Base-by-base conservation (phyloP, 2,113 vertebrate genomes). In the Zosterops pallidus region DNA sequence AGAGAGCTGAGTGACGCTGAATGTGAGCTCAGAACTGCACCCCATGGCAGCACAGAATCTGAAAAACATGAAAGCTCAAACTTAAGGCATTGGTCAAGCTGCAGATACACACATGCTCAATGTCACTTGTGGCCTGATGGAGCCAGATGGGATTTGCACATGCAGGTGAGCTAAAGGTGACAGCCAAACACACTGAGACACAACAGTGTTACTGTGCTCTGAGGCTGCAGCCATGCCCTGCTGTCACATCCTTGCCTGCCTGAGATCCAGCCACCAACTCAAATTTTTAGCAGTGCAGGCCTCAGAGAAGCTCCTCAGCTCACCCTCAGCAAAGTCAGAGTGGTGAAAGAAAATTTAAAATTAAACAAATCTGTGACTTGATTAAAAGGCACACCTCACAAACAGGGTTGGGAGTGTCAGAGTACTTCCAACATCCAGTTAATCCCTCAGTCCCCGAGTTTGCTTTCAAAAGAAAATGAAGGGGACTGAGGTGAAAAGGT, bases 281-380 rank as follows among this genome's bases (percentile, higher is more conserved):
- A 31, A 46, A 21, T 41, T 83, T 64, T 63, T 9, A 46, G 56
- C 35, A 47, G 55, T 13, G 9, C 6, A 23, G 37, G 28, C 28
- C 47, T 55, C 18, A 3, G 47, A 41, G 17, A 44, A 9, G 37
- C 35, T 9, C 17, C 0, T 0, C 47, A 60, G 50, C 75, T 67
- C 3, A 0, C 52, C 25, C 29, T 47, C 77, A 47, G 41, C 29
- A 4, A 41, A 69, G 67, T 47, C 53, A 37, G 57, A 57, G 64
- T 42, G 55, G 85, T 70, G 63, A 77, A 86, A 74, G 82, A 82
- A 94, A 95, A 92, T 90, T 81, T 92, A 64, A 67, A 95, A 86
- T 20, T 25, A 80, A 93, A 81, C 18, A 56, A 93, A 90, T 78
- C 18, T 80, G 76, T 90, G 81, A 67, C 85, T 86, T 75, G 55